Evolutionary conservation across 1,140 invertebrate genomes (phyloP), one percentile per base, ranked within the genome.

Genomic region (Drosophila albomicans): DNA sequence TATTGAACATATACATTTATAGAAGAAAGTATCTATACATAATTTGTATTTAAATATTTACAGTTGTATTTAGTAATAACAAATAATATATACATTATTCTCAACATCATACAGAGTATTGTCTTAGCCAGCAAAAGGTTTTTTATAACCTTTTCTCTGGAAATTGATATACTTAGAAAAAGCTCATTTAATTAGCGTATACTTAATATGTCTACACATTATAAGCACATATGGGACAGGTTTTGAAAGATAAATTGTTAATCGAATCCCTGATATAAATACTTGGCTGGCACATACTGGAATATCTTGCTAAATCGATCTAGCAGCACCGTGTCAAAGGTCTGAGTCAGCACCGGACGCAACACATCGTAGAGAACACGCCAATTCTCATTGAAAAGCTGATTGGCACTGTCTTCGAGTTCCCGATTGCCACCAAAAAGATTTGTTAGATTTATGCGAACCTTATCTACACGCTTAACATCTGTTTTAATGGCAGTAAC

Each of bases 331-430:
- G 28, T 30, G 43, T 84, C 71, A 35, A 71, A 66, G 1, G 72
- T 80, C 41, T 84, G 71, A 1, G 58, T 67, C 13, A 84, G 35
- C 32, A 80, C 81, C 6, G 81, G 81, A 4, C 75, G 75, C 25
- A 84, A 15, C 0, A 78, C 57, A 38, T 87, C 90, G 51, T 82
- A 91, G 25, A 91, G 59, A 0, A 75, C 78, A 0, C 80, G 78
- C 90, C 90, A 91, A 30, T 87, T 91, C 0, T 81, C 86, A 49
- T 91, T 91, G 43, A 91, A 87, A 0, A 91, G 70, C 5, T 58
- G 66, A 25, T 90, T 71, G 11, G 90, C 78, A 56, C 85, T 91
- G 5, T 76, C 73, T 45, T 91, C 90, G n/a, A 91, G 75, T 7
- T 84, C 78, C 61, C 75, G 71, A 51, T 91, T 82, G 61, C 88